Evolutionary conservation across 2,113 vertebrate genomes (phyloP), one percentile per base, ranked within the genome.

Genomic region (Hydrochoerus hydrochaeris): DNA sequence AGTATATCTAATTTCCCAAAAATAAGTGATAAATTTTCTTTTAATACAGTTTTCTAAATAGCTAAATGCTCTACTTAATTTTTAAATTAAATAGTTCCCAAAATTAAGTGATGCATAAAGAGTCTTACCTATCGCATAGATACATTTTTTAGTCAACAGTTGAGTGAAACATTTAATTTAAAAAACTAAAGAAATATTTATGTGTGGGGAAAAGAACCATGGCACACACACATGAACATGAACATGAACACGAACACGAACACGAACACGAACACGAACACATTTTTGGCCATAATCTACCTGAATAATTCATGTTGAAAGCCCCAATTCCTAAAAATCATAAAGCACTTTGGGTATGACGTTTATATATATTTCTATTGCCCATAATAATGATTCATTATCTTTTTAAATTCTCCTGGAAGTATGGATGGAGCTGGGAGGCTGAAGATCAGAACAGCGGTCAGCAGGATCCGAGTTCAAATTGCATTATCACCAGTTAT

Each of bases 1-100:
- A 95, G 60, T 35, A 60, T 49, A 88, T 77, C 20, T 65, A 54
- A 49, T 94, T 90, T 52, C 77, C 49, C 13, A 60, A 85, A 65
- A 52, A 49, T n/a, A 30, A 95, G 6, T n/a, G 63, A 57, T 35
- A 44, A 1, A 32, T 17, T 80, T 16, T 52, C 67, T 71, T 92
- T 78, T 17, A 71, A 46, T 26, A 81, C 28, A 7, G 14, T n/a
- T 46, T 81, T 73, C n/a, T 57, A 90, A 65, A 58, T 13, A 63
- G 24, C 44, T 57, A 88, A 83, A 32, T 12, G n/a, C 49, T 75
- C 57, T 82, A n/a, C 49, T 52, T 52, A 52, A 52, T 41, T 22
- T 83, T 84, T 65, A 49, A 67, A 60, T 67, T 38, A 35, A 17
- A 16, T 94, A 60, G 46, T 58, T n/a, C 3, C 6, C 67, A 88